phyloP scores from a whole-genome alignment of 1,140 invertebrate genomes.

The Drosophila funebris region DNA sequence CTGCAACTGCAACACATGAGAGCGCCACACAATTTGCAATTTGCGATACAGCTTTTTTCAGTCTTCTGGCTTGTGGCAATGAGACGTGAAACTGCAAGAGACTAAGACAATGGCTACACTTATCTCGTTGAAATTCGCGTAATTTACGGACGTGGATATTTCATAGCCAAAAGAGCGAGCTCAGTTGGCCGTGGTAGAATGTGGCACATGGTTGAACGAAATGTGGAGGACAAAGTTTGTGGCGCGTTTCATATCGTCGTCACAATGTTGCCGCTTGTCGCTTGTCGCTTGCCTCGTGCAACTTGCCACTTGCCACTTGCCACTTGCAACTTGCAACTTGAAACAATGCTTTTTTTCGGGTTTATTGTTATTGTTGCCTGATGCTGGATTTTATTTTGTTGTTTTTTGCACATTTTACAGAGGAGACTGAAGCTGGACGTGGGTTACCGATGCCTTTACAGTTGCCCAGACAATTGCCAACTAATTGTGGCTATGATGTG shows the following conservation, averaged over 20 bases:
- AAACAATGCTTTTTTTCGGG: not conserved
- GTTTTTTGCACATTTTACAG: conserved; percentile 44
- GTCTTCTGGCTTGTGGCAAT: conserved; percentile 8
- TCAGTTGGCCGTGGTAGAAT: conserved; percentile 42
- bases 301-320: too few relatives aligned
- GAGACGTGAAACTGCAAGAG: not conserved
- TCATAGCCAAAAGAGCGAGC: conserved; percentile 2
- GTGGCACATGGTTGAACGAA: conserved; percentile 30
- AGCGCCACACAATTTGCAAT: not conserved
- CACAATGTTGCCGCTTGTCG: conserved; percentile 53
- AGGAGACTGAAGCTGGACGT: conserved; percentile 1
- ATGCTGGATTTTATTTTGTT: conserved; percentile 50
- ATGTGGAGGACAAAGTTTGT: conserved; percentile 55
- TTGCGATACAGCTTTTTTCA: not conserved
- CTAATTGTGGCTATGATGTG: conserved; percentile 46
- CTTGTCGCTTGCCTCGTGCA: too few relatives aligned
- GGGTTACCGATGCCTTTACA: not conserved
- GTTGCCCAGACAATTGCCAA: conserved; percentile 53
- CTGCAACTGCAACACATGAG: conserved; percentile 3
- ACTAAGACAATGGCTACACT: conserved; percentile 31
- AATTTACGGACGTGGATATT: conserved; percentile 36
- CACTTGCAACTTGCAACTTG: not conserved
- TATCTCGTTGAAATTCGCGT: conserved; percentile 59
- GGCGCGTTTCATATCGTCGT: conserved; percentile 22
- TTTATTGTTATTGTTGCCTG: conserved; percentile 19